These are phyloP conservation scores for Pachyseris speciosa DNA, from an alignment of 64 coral and sea anemone species.

Conservation along the genomic window DNA sequence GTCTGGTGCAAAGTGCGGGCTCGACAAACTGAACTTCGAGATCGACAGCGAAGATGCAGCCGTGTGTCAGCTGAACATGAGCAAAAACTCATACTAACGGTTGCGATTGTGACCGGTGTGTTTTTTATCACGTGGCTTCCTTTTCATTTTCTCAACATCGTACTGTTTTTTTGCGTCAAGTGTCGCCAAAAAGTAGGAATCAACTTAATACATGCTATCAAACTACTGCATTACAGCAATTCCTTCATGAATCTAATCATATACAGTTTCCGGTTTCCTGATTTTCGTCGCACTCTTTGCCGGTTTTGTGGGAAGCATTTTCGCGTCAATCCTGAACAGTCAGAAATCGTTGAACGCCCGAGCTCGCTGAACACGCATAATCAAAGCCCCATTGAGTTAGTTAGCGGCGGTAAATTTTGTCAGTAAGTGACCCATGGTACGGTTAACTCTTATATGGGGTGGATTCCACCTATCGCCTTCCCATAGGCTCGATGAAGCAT, in stretches of 20 bases:
- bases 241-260: conserved; percentile 79
- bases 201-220: conserved; percentile 53
- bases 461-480: no score
- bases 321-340: background rate
- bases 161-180: conserved; percentile 59
- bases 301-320: background rate
- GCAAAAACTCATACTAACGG: conserved; percentile 74
- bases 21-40: conserved; percentile 22
- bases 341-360: background rate
- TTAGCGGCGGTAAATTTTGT: background rate
- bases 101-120: conserved; percentile 70
- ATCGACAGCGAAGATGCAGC: background rate
- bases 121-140: conserved; percentile 92
- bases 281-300: conserved; percentile 79
- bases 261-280: conserved; percentile 82
- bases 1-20: conserved; percentile 73
- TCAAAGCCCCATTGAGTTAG: background rate
- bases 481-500: no score
- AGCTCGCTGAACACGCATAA: conserved; percentile 21
- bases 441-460: no score
- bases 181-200: background rate
- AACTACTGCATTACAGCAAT: conserved; percentile 86
- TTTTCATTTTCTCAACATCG: conserved; percentile 84
- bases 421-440: no score
- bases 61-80: conserved; percentile 35